Evolutionary conservation across 1,140 invertebrate species (phyloP), one percentile per base, ranked within the genome.

Genomic region (Andrena cerasifolii): DNA sequence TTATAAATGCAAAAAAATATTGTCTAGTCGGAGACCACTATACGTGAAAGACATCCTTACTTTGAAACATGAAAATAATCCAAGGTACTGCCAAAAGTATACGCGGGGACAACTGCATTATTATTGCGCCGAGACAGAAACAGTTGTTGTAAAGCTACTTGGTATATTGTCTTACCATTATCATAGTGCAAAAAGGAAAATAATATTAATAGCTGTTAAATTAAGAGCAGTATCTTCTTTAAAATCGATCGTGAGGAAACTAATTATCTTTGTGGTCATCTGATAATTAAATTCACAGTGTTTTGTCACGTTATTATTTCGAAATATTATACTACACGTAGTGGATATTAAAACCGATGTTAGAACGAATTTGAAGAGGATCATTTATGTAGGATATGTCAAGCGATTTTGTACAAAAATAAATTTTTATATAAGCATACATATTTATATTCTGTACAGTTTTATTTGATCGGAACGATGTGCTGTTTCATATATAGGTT

Each of bases 361-460:
- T 53, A 24, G 56, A 24, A 62, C 43, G 18, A 61, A 61, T 21
- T 61, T 14, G 18, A 77, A 47, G 40, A 47, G 40, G n/a, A 62
- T 71, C 67, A 56, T 59, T 77, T 77, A 53, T 47, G 47, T 71
- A 77, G 74, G 16, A 24, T 53, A 53, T 71, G 56, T 71, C 31
- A 71, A 28, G 54, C 21, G 58, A 63, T 61, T 77, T 77, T 77
- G 74, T 77, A 77, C 56, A 77, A 61, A 71, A 77, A 61, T 61
- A 77, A 51, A 71, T 59, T 77, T 77, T 77, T 59, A 77, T 77
- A 77, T 70, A 61, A 77, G 66, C 56, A 70, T 77, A 77, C 40
- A 75, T 70, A 77, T 77, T 77, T 77, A 77, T 77, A 77, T 77
- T 77, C 56, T 77, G 74, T 77, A 77, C 74, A 77, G 74, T 59